These are phyloP conservation scores for Sebastes kiyomatsui DNA, from an alignment of 2,797 vertebrate species.

Conservation along the genomic window DNA sequence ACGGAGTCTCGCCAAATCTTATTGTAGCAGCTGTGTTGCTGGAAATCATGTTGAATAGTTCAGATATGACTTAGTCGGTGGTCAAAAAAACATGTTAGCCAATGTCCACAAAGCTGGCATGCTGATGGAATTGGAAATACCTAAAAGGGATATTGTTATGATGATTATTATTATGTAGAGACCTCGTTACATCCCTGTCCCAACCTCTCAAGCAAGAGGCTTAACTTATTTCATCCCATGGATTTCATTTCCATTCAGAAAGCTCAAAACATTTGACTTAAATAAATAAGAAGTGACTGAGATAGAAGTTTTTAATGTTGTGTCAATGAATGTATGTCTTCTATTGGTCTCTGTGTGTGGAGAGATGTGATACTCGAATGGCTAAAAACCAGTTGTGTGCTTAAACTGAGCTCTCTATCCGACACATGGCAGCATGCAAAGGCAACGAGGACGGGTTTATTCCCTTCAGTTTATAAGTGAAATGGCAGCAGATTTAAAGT, in stretches of 20 bases:
- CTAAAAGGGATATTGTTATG: too few relatives aligned
- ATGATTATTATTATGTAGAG: neutral
- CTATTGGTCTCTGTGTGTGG: too few relatives aligned
- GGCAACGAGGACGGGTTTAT: neutral
- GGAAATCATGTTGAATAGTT: neutral
- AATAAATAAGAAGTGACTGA: neutral
- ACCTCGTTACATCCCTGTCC: neutral
- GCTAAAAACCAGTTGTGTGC: too few relatives aligned
- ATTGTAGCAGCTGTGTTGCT: too few relatives aligned
- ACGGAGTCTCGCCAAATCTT: too few relatives aligned
- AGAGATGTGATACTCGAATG: too few relatives aligned
- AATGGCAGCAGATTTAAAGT: neutral
- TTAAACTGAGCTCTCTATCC: too few relatives aligned
- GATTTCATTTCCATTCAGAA: neutral
- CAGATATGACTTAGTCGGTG: neutral
- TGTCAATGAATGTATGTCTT: too few relatives aligned
- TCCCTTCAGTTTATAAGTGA: neutral
- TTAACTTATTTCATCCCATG: neutral
- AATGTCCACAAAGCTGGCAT: neutral
- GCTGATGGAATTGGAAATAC: neutral
- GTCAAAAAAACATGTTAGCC: neutral
- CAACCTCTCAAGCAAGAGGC: neutral
- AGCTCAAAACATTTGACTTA: neutral
- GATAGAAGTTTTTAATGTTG: neutral
- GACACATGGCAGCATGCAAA: too few relatives aligned